phyloP scores from a whole-genome alignment of 1,140 invertebrate species.

The Tetramorium alpestre region DNA sequence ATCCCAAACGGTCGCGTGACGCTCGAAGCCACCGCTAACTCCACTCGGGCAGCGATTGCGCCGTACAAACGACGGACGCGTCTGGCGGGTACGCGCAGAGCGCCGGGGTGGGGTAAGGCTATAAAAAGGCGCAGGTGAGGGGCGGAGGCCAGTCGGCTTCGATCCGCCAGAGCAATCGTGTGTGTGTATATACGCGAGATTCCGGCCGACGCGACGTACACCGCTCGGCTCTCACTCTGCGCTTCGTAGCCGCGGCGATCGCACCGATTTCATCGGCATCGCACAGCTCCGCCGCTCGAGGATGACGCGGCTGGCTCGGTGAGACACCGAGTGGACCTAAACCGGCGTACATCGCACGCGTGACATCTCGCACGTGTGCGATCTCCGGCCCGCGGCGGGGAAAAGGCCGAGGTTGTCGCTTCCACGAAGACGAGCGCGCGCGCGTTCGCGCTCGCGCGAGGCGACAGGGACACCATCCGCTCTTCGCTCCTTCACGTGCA shows the following conservation, averaged over 20 bases:
- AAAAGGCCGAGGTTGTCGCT: too few species aligned
- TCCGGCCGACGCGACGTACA: too few species aligned
- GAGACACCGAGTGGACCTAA: neutral
- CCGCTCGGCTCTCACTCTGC: too few species aligned
- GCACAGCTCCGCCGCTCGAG: neutral
- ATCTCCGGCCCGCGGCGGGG: too few species aligned
- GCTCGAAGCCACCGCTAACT: conserved; percentile 66
- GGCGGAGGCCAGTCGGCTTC: conserved; percentile 83
- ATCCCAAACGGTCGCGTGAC: conserved; percentile 34
- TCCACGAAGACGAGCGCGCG: too few species aligned
- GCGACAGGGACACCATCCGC: neutral
- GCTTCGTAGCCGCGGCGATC: too few species aligned
- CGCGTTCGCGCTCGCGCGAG: too few species aligned
- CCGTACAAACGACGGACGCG: conserved; percentile 68
- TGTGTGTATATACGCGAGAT: neutral
- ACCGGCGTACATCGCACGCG: too few species aligned
- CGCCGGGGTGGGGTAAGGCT: conserved; percentile 70
- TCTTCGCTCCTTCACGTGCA: neutral
- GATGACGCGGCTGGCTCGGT: conserved; percentile 51
- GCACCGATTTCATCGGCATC: too few species aligned
- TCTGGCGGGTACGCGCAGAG: conserved; percentile 53
- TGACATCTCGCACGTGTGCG: too few species aligned
- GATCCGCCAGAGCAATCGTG: conserved; percentile 60
- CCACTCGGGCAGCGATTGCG: conserved; percentile 80
- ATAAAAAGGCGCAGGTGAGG: conserved; percentile 82